Evolutionary conservation across 2,888 invertebrate species (phyloP), one percentile per base, ranked within the genome.

Genomic region (Ochlodes sylvanus): DNA sequence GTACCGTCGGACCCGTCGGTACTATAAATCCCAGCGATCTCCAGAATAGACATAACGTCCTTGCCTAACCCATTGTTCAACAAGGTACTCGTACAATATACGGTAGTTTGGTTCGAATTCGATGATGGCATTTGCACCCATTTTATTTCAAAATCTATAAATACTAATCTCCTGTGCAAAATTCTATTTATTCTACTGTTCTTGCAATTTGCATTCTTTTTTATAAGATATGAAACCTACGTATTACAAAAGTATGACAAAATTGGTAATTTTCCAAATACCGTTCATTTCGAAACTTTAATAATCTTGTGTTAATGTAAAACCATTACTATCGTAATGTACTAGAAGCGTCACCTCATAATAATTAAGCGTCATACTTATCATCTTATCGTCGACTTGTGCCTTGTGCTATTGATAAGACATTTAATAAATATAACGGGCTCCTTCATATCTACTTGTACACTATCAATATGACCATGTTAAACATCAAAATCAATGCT

Each of bases 311-410:
- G 63, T 69, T 64, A 64, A 64, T 73, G 73, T 73, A 72, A 63
- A 71, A 74, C 69, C 69, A 73, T 70, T 73, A 70, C 63, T 72
- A 69, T 71, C 73, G 75, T 73, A 70, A 72, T 72, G 75, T 75
- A 76, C 77, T 79, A 79, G 82, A 81, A 84, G 82, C 83, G 84
- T 89, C 89, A 88, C 87, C 88, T 89, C 84, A 81, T 77, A 77
- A 78, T 79, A 80, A 82, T 82, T 80, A 81, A 75, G 76, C 84
- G 84, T 84, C 84, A 81, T 73, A 66, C 64, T 76, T 73, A 76
- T 80, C 89, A 90, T 88, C 89, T 91, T 91, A 91, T 92, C 91
- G 76, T 76, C 63, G 72, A 75, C 77, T 78, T 79, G 77, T 77
- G 85, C 78, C 82, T 87, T 81, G 77, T 78, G 76, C 78, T 76